A percentile compares a stretch with the other conserved stretches of the same genome.
Evolutionary conservation across 2,888 invertebrate species (phyloP).

Genomic region (Netelia inedita): DNA sequence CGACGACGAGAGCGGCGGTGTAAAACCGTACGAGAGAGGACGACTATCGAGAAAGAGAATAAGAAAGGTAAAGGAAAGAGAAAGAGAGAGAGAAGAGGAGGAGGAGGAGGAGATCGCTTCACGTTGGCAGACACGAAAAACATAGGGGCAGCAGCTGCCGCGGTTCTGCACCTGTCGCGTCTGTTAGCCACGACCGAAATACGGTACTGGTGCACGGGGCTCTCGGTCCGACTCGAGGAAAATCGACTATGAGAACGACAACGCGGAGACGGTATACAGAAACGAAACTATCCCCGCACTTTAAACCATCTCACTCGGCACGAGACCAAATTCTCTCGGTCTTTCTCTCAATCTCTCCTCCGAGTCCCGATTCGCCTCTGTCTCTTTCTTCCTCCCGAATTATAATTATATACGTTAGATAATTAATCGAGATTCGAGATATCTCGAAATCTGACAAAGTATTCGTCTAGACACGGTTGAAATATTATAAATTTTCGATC

Average conservation of each 20-base stretch:
- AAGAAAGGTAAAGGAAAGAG: not conserved
- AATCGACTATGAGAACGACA: slow-evolving; percentile 53
- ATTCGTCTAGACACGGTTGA: too few species aligned
- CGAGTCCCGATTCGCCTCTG: not conserved
- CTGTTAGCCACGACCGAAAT: slow-evolving; percentile 82
- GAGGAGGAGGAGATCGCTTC: slow-evolving; percentile 51
- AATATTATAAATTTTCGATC: too few species aligned
- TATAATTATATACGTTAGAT: not conserved
- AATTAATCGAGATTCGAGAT: too few species aligned
- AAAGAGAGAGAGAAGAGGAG: slow-evolving; percentile 36
- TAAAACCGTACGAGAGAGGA: slow-evolving; percentile 50
- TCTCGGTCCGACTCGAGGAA: slow-evolving; percentile 50
- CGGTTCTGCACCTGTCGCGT: slow-evolving; percentile 74
- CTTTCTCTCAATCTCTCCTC: not conserved
- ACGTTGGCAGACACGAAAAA: slow-evolving; percentile 77
- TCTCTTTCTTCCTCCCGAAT: not conserved
- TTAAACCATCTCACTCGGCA: slow-evolving; percentile 24
- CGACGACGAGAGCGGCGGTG: slow-evolving; percentile 29
- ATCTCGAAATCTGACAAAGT: too few species aligned
- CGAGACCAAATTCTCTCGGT: not conserved
- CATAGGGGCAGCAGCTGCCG: slow-evolving; percentile 80
- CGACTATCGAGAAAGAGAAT: slow-evolving; percentile 20
- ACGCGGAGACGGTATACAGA: slow-evolving; percentile 31
- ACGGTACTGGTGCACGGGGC: slow-evolving; percentile 70
- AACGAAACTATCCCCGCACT: slow-evolving; percentile 23